Evolutionary conservation across 2,797 vertebrate species (phyloP), one percentile per base, ranked within the genome.

Genomic region (Psittacula derbiana): DNA sequence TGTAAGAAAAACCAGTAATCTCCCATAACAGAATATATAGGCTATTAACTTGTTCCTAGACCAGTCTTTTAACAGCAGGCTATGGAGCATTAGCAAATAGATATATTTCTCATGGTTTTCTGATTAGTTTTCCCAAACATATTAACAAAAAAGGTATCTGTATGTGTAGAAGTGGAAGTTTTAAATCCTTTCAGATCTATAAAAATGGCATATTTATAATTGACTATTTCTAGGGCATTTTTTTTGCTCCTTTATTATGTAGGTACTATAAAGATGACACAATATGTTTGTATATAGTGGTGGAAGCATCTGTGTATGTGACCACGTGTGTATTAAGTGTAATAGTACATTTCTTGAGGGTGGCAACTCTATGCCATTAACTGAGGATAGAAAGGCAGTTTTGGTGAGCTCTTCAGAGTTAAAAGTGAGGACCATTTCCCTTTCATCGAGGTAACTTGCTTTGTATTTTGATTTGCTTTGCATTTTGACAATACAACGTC

Each of bases 71-170:
- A 83, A 90, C 70, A 91, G 71, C 49, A 92, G 70, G 71, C 47
- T 50, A 43, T 18, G 30, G 44, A 73, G 20, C 49, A 94, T 84
- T 93, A 86, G 81, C 40, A 92, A 87, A 85, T 53, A 86, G 58
- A 74, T 88, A 28, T 19, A 75, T 91, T 93, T 92, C 52, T 91
- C 65, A 60, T 52, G 40, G 30, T 12, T 86, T 84, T 84, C 53
- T 86, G 66, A 91, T 73, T 93, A 47, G 52, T 79, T 94, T 94
- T 86, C 47, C 31, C 21, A 84, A 96, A 96, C 55, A 70, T 88
- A 70, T 64, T 86, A 3, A 69, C 53, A 92, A 95, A 88, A 46
- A n/a, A 58, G 3, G 7, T 31, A 64, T 80, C 75, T 75, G 33
- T 41, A 46, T 43, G 60, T 90, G 38, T 40, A 60, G 73, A 91